Evolutionary conservation across 2,113 vertebrate species (phyloP), one percentile per base, ranked within the genome.

Genomic region (Grammomys surdaster): DNA sequence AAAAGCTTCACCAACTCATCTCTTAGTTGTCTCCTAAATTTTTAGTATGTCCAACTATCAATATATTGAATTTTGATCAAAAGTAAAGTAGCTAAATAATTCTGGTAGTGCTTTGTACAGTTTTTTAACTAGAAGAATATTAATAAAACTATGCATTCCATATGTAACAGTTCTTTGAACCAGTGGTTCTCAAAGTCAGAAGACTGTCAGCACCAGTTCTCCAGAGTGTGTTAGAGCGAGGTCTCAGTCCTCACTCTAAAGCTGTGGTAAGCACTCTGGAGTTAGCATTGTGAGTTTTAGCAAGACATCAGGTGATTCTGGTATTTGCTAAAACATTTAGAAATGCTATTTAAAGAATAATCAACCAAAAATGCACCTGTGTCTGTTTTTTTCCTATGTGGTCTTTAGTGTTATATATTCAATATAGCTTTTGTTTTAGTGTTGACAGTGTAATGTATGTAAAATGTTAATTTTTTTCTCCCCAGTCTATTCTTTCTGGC

Each of bases 291-390:
- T 76, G 36, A 92, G 10, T 80, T 76, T 95, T 76, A 89, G 69
- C 11, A 82, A 58, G 33, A 16, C 31, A 89, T 90, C 31, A 14
- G 19, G 2, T 93, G 72, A 67, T 89, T 81, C 56, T 91, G 54
- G 51, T 70, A 40, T 76, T 9, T 93, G 33, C 67, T 72, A 28
- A 77, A 6, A 14, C 92, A 43, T 97, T 93, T 94, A 93, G 76
- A 97, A 86, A 54, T 67, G n/a, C 76, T 75, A 9, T 65, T 91
- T 86, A 94, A 96, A 95, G 51, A 84, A 20, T 70, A 33, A 51
- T 89, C 40, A 56, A n/a, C 73, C 81, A 90, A 95, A 95, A 67
- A 91, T 92, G 13, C 17, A 16, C 8, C 60, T 77, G 40, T 3
- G 40, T 12, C 17, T 63, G 70, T 43, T 92, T 26, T 93, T 81